Conservation (phyloP, 2,797 vertebrate genomes). For the Sebastes trivittatus region DNA sequence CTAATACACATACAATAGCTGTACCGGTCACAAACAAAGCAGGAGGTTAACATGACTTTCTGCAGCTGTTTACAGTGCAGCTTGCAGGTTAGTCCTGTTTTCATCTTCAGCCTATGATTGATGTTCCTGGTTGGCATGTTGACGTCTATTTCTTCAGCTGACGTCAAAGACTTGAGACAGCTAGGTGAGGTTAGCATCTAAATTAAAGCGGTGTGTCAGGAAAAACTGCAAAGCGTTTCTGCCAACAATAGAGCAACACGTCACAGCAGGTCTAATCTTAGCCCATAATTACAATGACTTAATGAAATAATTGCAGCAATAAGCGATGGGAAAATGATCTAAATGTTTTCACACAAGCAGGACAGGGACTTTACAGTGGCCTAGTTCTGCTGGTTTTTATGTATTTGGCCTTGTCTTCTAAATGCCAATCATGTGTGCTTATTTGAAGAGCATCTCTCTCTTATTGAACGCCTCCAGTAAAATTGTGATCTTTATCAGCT, state of each 20-base stretch:
- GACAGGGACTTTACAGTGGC: neutral
- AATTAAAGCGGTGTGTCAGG: neutral
- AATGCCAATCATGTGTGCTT: conserved; percentile 24
- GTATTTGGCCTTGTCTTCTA: conserved; percentile 1
- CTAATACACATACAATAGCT: neutral
- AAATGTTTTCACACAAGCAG: neutral
- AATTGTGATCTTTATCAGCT: conserved; percentile 47
- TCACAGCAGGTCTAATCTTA: neutral
- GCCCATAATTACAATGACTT: neutral
- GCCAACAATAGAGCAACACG: neutral
- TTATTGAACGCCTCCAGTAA: conserved; percentile 28
- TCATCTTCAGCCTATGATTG: conserved; percentile 6
- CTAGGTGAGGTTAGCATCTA: conserved; percentile 2
- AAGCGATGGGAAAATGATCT: neutral
- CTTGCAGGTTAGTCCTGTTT: conserved; percentile 10
- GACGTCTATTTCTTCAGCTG: conserved; percentile 13
- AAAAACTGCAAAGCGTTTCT: conserved; percentile 4
- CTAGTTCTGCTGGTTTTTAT: neutral
- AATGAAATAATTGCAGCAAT: neutral
- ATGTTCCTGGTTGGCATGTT: conserved; percentile 19
- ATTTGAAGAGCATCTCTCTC: conserved; percentile 12
- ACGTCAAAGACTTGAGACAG: conserved; percentile 21
- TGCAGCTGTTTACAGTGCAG: neutral
- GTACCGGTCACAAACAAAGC: neutral
- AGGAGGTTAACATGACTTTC: neutral